These are phyloP conservation scores for Nyctalus aviator DNA, from an alignment of 2,797 vertebrate species.

Conservation along the genomic window DNA sequence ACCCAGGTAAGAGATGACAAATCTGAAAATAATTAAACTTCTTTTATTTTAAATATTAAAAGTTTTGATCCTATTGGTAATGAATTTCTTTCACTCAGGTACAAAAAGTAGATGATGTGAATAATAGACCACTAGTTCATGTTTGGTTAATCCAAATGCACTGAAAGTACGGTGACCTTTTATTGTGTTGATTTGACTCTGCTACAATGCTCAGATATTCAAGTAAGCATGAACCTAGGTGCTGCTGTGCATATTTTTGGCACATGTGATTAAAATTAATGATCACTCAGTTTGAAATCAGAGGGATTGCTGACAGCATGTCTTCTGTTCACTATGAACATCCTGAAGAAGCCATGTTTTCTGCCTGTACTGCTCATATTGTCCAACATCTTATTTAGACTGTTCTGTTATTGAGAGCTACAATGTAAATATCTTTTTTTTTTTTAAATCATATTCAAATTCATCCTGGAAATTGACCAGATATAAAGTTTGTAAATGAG, in stretches of 20 bases:
- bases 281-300: background rate
- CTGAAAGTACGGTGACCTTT: background rate
- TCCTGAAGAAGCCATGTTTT: background rate
- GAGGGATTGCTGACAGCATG: too few species aligned
- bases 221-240: background rate
- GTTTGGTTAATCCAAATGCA: background rate
- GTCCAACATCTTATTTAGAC: background rate
- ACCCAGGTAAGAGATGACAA: background rate
- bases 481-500: background rate
- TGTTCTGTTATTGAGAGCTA: background rate
- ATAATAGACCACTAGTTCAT: background rate
- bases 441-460: background rate
- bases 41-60: background rate
- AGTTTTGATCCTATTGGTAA: background rate
- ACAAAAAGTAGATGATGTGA: background rate
- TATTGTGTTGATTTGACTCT: background rate
- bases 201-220: background rate
- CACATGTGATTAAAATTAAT: background rate
- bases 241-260: background rate
- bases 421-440: background rate
- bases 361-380: background rate
- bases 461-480: background rate
- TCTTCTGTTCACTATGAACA: background rate
- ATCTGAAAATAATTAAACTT: background rate
- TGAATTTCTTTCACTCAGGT: background rate